These are phyloP conservation scores for human (Homo sapiens) DNA, from an alignment of 2,113 vertebrate genomes.

Conservation along the genomic window DNA sequence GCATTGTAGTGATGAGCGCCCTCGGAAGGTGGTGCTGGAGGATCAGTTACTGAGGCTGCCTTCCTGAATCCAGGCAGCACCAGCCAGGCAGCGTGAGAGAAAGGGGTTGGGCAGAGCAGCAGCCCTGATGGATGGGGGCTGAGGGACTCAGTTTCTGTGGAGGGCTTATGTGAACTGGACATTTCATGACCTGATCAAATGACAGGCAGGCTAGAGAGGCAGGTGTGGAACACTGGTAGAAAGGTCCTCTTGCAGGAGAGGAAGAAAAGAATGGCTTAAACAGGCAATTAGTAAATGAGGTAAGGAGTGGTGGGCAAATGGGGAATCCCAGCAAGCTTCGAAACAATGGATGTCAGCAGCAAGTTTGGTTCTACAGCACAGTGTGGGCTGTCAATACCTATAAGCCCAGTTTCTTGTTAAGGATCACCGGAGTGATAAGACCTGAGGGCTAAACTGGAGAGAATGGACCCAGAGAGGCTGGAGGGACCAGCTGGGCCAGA, in stretches of 20 bases:
- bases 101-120: background rate
- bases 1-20: background rate
- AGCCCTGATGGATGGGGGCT: background rate
- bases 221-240: rapidly evolving
- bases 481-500: background rate
- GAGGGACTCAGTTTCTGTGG: background rate
- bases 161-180: background rate
- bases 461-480: background rate
- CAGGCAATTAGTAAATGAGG: background rate
- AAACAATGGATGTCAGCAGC: background rate
- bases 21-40: background rate
- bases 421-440: background rate
- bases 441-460: background rate
- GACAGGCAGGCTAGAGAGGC: background rate
- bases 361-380: background rate
- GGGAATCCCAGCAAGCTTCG: background rate
- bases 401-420: background rate
- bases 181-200: background rate
- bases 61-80: background rate
- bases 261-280: background rate
- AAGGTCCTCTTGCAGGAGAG: background rate
- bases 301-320: background rate
- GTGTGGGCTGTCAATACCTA: background rate
- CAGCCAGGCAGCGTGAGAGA: background rate
- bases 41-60: background rate